Base-by-base conservation (phyloP, 2,113 vertebrate species). In the Sardina pilchardus region DNA sequence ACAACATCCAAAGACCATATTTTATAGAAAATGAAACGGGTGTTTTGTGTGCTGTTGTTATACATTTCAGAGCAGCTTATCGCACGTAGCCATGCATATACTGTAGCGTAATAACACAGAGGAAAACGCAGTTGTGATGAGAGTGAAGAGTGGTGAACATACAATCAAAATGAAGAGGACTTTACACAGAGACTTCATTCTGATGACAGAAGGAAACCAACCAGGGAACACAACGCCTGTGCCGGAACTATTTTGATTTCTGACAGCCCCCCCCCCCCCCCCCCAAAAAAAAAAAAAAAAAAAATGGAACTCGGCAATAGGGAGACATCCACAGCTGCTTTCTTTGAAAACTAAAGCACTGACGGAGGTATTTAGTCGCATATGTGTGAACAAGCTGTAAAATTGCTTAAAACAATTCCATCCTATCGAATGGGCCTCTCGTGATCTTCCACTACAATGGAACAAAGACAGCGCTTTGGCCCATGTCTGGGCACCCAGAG, bases 361-460 rank as follows among this genome's bases (percentile, higher is more conserved):
- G 67, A 75, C 1, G 67, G 30, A 75, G 67, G 26, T 14, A 30
- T 14, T 30, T 75, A 30, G 7, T 75, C 26, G 36, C 67, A 75
- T 34, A 75, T 34, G 26, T 34, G 26, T 14, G 0, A 34, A 10
- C 8, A 30, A 75, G 67, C 26, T 9, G 30, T 3, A 34, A 9
- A 75, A 75, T 36, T 30, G 26, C 8, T 36, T 16, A 36, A 36
- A 75, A 75, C n/a, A 67, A 67, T 30, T 2, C 7, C 63, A 30
- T 26, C 1, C 7, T 36, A 26, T 75, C 26, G 8, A 75, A 75
- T 75, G 10, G 67, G 30, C 67, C 30, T 30, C 26, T 75, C 26
- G 4, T 75, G 67, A 75, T 78, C 71, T 78, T 78, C 34, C 71
- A 78, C 71, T 78, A 39, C 3, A 78, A 78, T 78, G 71, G 71